Conservation (phyloP, 1,140 invertebrate species). For the Cotesia typhae region DNA sequence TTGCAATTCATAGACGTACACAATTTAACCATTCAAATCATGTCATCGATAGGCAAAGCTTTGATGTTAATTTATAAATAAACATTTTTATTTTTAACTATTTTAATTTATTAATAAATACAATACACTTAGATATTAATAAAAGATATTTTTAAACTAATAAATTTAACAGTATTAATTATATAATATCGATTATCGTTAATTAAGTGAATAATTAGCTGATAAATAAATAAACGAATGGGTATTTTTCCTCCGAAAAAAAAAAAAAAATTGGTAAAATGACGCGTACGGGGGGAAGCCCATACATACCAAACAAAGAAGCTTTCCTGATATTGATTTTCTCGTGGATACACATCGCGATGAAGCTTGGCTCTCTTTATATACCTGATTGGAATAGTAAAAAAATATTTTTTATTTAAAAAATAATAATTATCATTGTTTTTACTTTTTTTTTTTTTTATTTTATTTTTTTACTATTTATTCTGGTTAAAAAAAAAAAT, state of each 20-base stretch:
- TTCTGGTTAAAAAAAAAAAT: too few relatives aligned
- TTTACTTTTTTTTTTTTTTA: background rate
- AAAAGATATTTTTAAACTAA: background rate
- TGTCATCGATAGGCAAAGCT: too few relatives aligned
- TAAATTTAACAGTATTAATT: background rate
- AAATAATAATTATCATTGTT: background rate
- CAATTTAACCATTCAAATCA: too few relatives aligned
- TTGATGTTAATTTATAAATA: too few relatives aligned
- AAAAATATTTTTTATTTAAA: conserved; percentile 9
- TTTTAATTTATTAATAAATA: background rate
- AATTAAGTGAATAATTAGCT: background rate
- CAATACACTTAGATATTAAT: background rate
- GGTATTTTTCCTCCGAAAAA: conserved; percentile 37
- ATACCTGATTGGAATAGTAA: conserved; percentile 16
- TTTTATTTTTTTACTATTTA: too few relatives aligned
- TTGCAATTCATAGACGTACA: too few relatives aligned
- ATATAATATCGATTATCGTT: too few relatives aligned
- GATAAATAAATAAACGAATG: background rate
- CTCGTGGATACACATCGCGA: conserved; percentile 45
- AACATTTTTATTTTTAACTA: too few relatives aligned
- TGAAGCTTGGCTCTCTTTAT: conserved; percentile 34
- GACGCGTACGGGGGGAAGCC: conserved; percentile 33
- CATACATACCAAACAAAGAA: conserved; percentile 51
- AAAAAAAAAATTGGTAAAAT: conserved; percentile 18
- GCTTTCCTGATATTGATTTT: conserved; percentile 59